These are phyloP conservation scores for Sapayoa aenigma DNA, from an alignment of 2,113 vertebrate species.

Conservation along the genomic window DNA sequence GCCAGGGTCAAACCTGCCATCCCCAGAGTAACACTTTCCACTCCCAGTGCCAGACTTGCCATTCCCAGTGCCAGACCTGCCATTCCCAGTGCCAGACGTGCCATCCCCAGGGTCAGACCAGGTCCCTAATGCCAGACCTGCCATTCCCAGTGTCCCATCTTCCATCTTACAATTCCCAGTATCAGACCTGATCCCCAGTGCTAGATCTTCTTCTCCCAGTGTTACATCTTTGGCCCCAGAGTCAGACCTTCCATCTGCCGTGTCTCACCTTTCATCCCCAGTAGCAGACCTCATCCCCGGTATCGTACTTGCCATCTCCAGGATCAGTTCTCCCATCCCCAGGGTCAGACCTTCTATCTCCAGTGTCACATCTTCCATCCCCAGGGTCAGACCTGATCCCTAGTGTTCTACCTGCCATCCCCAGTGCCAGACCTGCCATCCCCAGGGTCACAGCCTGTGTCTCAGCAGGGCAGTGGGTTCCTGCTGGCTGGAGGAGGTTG, in stretches of 20 bases:
- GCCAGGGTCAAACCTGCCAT: accelerated
- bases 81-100: not conserved
- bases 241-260: not conserved
- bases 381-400: not conserved
- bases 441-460: not conserved
- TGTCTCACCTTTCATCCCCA: accelerated
- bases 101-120: not conserved
- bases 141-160: not conserved
- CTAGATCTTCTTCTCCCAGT: too few relatives aligned
- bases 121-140: too few relatives aligned
- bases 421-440: not conserved
- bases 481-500: not conserved
- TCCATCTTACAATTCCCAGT: not conserved
- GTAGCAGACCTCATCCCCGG: accelerated
- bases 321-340: not conserved
- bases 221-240: too few relatives aligned
- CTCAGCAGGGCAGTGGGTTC: accelerated
- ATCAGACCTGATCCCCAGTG: not conserved
- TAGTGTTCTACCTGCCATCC: not conserved
- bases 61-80: too few relatives aligned
- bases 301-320: not conserved
- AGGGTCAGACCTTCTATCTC: not conserved
- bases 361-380: accelerated
- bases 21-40: not conserved
- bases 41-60: accelerated